Conservation (phyloP, 2,113 vertebrate genomes). For the Sceloporus undulatus region DNA sequence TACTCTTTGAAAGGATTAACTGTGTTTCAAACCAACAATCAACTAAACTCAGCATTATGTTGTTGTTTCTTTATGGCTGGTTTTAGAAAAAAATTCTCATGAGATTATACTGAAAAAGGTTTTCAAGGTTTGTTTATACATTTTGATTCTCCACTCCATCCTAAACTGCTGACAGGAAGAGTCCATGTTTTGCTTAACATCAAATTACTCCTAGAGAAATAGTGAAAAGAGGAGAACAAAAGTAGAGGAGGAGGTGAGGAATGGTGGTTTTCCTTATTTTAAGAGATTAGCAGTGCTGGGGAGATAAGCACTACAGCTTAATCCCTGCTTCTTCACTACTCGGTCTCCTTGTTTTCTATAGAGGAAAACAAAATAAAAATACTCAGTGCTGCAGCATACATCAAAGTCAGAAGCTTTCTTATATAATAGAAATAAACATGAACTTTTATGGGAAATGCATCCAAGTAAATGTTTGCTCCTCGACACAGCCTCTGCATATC, state of each 20-base stretch:
- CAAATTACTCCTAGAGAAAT: constrained; percentile 68
- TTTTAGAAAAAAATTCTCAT: constrained; percentile 59
- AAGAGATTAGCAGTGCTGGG: constrained; percentile 23
- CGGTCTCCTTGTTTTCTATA: background rate
- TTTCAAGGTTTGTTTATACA: constrained; percentile 80
- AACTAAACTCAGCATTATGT: constrained; percentile 60
- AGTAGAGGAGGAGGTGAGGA: constrained; percentile 26
- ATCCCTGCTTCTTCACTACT: background rate
- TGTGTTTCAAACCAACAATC: constrained; percentile 66
- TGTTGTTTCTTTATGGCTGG: constrained; percentile 22
- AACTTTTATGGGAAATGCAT: background rate
- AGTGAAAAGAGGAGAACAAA: constrained; percentile 19
- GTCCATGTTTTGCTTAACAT: constrained; percentile 63
- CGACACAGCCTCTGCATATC: background rate
- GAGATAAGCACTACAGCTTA: background rate
- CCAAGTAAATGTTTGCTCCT: constrained; percentile 28
- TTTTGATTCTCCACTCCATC: constrained; percentile 69
- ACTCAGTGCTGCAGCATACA: constrained; percentile 1
- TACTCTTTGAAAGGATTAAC: constrained; percentile 14
- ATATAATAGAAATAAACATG: constrained; percentile 22
- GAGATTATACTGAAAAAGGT: constrained; percentile 75
- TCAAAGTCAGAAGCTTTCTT: constrained; percentile 35
- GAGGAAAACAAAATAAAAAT: constrained; percentile 31
- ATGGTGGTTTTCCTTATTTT: rapidly evolving
- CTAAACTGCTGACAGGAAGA: constrained; percentile 77